Evolutionary conservation across 2,888 invertebrate genomes (phyloP), one percentile per base, ranked within the genome.

Genomic region (Leucoma salicis): DNA sequence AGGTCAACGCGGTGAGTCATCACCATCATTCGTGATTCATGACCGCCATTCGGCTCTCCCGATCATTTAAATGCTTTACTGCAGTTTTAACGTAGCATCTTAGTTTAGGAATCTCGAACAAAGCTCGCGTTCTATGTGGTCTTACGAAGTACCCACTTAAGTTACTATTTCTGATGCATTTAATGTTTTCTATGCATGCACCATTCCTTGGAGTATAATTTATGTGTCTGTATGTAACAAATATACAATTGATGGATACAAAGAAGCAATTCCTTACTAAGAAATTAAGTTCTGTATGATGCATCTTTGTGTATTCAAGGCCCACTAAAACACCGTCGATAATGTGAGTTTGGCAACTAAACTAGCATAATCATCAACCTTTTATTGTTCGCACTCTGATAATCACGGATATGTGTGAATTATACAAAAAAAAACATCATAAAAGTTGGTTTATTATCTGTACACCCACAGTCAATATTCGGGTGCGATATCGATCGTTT

Each of bases 1-100:
- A 54, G 49, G 46, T 53, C 57, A 59, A 43, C 38, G 31, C 29
- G 47, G 46, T 66, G 66, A 66, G 35, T 66, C 63, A 66, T 18
- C n/a, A n/a, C n/a, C n/a, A n/a, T n/a, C n/a, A n/a, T 42, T 40
- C 42, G 31, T 35, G 36, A 37, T 39, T 39, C 31, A 34, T 25
- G 28, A 21, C 28, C 14, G 21, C 27, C 38, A 38, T 52, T 33
- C 36, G 54, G 52, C 63, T 54, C 63, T 59, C 61, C 56, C 49
- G 41, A 32, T 27, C 52, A 53, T 46, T 57, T 52, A 29, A 52
- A 34, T 34, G 27, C 45, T 43, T 41, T 25, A 46, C 49, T 52
- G 47, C 43, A 37, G 41, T 45, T 39, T 43, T 46, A 6, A 25
- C 25, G 16, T 25, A 10, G 25, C 7, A 25, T 8, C 4, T 7